phyloP scores from a whole-genome alignment of 1,140 invertebrate species.

The Drosophila biarmipes region DNA sequence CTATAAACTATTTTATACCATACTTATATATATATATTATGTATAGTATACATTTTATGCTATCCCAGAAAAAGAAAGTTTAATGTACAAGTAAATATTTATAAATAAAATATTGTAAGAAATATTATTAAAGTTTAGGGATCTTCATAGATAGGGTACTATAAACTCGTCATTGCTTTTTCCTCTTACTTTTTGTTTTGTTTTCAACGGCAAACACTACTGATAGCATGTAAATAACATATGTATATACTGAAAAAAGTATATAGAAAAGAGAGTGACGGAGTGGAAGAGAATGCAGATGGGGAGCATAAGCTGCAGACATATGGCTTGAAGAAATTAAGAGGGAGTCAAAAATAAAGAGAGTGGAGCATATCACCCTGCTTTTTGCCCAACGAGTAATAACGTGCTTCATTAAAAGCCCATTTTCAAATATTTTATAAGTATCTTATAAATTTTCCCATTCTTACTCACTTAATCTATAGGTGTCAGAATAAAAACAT shows the following conservation, averaged over 20 bases:
- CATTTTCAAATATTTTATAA: neutral
- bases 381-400: neutral
- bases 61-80: too few relatives aligned
- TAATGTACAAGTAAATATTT: too few relatives aligned
- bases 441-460: too few relatives aligned
- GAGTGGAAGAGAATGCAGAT: constrained; percentile 6
- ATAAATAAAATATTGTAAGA: too few relatives aligned
- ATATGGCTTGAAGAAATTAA: neutral
- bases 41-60: too few relatives aligned
- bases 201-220: neutral
- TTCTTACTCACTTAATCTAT: too few relatives aligned
- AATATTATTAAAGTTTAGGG: neutral
- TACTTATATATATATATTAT: too few relatives aligned
- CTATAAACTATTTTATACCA: too few relatives aligned
- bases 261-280: constrained; percentile 5
- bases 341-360: neutral
- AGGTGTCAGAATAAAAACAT: neutral
- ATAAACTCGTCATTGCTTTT: neutral
- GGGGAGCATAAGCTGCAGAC: constrained; percentile 10
- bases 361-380: neutral
- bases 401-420: neutral
- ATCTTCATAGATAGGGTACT: neutral
- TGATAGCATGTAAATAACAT: constrained; percentile 55
- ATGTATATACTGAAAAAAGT: constrained; percentile 14
- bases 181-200: constrained; percentile 8